phyloP scores from a whole-genome alignment of 2,888 invertebrate genomes.

The Eugnorisma glareosa region DNA sequence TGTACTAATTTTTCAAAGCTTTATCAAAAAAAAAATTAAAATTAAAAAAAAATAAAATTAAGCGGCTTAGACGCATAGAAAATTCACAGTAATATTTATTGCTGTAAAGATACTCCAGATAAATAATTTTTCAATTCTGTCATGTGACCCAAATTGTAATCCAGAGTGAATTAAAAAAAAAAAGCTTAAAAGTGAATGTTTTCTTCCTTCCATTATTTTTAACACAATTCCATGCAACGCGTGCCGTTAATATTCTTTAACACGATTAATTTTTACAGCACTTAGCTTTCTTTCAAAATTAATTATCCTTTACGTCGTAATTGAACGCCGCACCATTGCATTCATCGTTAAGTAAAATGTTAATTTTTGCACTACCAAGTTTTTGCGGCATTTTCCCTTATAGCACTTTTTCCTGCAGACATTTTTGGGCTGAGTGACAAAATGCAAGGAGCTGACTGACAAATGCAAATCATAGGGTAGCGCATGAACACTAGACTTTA shows the following conservation, averaged over 20 bases:
- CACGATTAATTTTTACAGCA: conserved; percentile 64
- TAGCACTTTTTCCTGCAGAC: background rate
- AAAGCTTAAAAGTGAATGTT: background rate
- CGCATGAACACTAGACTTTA: background rate
- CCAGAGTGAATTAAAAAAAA: background rate
- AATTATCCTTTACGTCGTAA: conserved; percentile 62
- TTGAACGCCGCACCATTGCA: conserved; percentile 58
- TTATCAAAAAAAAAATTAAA: too few relatives aligned
- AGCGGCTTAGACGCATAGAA: background rate
- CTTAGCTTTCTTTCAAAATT: conserved; percentile 64
- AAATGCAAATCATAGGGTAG: background rate
- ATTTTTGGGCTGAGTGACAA: background rate
- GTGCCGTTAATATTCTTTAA: conserved; percentile 60
- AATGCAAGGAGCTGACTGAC: too few relatives aligned
- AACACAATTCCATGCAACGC: conserved; percentile 57
- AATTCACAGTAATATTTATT: background rate
- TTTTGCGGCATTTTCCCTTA: conserved; percentile 12
- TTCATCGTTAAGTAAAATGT: conserved; percentile 55
- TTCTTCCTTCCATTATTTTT: conserved; percentile 43
- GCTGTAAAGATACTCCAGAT: background rate
- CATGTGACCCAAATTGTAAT: background rate
- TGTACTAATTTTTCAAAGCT: too few relatives aligned
- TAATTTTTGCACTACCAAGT: conserved; percentile 41
- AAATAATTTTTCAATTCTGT: background rate
- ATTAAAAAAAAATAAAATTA: too few relatives aligned